phyloP scores from a whole-genome alignment of 2,888 invertebrate species.

The Andrena chrysosceles region DNA sequence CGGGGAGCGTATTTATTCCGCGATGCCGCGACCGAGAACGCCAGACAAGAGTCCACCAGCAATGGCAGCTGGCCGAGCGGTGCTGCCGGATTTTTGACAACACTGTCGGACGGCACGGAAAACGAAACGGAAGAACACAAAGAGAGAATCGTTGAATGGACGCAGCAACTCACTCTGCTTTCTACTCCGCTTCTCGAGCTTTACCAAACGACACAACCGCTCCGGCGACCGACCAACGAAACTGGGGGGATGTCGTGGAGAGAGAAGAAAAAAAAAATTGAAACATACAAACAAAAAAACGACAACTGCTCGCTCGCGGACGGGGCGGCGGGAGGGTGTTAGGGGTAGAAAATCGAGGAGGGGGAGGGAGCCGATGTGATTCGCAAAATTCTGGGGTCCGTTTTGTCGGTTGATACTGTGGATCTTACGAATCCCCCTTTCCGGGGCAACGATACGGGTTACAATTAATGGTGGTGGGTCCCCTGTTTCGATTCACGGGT shows the following conservation, averaged over 20 bases:
- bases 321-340: slow-evolving; percentile 28
- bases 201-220: slow-evolving; percentile 57
- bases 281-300: slow-evolving; percentile 64
- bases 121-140: slow-evolving; percentile 61
- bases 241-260: slow-evolving; percentile 48
- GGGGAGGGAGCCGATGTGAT: slow-evolving; percentile 32
- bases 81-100: slow-evolving; percentile 81
- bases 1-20: slow-evolving; percentile 52
- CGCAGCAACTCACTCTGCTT: slow-evolving; percentile 40
- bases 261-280: slow-evolving; percentile 59
- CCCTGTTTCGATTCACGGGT: slow-evolving; percentile 16
- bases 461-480: slow-evolving; percentile 30
- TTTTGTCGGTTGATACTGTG: not conserved
- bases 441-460: not conserved
- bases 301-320: slow-evolving; percentile 65
- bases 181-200: slow-evolving; percentile 26
- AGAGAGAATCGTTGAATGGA: slow-evolving; percentile 63
- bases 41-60: slow-evolving; percentile 68
- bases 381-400: slow-evolving; percentile 28
- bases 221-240: slow-evolving; percentile 48
- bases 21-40: slow-evolving; percentile 55
- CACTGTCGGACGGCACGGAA: slow-evolving; percentile 69
- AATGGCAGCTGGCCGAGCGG: slow-evolving; percentile 80
- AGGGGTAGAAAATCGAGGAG: slow-evolving; percentile 36
- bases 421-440: slow-evolving; percentile 3